Conservation (phyloP, 2,888 invertebrate species). For the Nasonia oneida region DNA sequence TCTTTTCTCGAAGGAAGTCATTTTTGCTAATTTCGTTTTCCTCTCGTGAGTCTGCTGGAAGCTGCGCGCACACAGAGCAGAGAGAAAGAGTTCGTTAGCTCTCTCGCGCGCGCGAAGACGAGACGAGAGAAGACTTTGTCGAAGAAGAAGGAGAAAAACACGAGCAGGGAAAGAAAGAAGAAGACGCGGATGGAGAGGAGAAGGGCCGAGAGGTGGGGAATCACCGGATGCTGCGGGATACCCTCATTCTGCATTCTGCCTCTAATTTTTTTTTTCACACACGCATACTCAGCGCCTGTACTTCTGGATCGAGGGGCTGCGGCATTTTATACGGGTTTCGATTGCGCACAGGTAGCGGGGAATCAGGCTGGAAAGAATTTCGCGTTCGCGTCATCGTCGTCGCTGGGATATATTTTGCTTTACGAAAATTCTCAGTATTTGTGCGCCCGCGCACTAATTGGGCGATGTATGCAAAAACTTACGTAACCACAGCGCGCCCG, state of each 20-base stretch:
- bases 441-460: background rate
- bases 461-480: conserved; percentile 20
- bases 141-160: background rate
- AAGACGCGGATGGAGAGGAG: background rate
- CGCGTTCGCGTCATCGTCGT: background rate
- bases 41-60: background rate
- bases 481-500: background rate
- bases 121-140: conserved; percentile 9
- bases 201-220: conserved; percentile 44
- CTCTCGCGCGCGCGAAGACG: background rate
- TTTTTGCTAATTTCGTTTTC: background rate
- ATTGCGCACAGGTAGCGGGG: conserved; percentile 25
- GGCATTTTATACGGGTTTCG: background rate
- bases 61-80: background rate
- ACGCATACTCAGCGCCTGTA: background rate
- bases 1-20: too few relatives aligned
- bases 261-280: conserved; percentile 20
- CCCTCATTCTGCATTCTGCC: conserved; percentile 57
- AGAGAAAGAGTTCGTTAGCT: background rate
- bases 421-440: background rate
- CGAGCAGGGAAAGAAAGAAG: background rate
- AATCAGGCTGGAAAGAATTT: background rate
- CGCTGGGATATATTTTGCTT: background rate
- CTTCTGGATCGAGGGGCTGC: conserved; percentile 21
- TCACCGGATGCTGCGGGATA: conserved; percentile 56